These are phyloP conservation scores for Pangasius djambal DNA, from an alignment of 2,797 vertebrate genomes.

Conservation along the genomic window DNA sequence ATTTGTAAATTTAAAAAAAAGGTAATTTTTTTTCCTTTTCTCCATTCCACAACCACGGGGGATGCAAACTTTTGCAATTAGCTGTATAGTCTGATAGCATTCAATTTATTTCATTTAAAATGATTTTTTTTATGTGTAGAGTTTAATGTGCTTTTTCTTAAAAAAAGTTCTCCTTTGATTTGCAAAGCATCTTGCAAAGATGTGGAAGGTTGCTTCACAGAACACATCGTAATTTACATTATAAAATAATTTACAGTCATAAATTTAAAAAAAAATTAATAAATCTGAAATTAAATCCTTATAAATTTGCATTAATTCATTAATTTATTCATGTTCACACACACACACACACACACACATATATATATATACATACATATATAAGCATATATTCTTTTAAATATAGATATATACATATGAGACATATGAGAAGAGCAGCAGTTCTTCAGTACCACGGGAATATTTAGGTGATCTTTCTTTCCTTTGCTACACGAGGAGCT, in stretches of 20 bases:
- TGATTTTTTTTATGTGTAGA: background rate
- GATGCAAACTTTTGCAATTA: too few relatives aligned
- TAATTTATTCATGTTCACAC: background rate
- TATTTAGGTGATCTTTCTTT: constrained; percentile 52
- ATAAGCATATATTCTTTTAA: background rate
- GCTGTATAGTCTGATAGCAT: background rate
- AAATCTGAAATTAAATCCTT: background rate
- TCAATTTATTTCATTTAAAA: background rate
- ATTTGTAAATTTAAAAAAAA: background rate
- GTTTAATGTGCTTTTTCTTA: background rate
- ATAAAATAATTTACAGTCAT: background rate
- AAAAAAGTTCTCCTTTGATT: background rate
- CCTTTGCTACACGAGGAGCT: constrained; percentile 53
- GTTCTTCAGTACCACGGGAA: constrained; percentile 35
- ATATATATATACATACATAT: background rate
- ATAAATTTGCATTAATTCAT: background rate
- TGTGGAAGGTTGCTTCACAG: background rate
- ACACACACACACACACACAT: background rate
- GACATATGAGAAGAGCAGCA: constrained; percentile 18
- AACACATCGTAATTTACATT: background rate
- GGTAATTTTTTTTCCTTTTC: background rate
- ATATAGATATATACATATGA: background rate
- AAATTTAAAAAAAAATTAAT: background rate
- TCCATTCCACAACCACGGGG: background rate
- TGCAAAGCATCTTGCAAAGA: background rate